Evolutionary conservation across 1,140 invertebrate genomes (phyloP).

Genomic region (Ctenoplectra terminalis): DNA sequence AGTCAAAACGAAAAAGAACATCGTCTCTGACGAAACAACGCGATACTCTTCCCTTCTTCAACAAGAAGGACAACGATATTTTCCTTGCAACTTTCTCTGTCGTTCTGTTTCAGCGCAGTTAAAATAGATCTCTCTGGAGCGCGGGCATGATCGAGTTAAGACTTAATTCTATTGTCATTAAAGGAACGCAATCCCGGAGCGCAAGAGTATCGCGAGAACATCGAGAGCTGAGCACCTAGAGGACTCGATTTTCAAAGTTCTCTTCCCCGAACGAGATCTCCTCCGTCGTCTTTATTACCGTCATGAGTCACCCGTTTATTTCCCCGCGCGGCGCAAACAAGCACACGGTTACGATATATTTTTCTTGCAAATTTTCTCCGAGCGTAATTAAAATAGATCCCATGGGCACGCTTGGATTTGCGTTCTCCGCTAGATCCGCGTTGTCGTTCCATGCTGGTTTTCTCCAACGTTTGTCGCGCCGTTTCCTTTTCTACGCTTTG

Average conservation of each 20-base stretch:
- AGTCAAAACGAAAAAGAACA: background rate
- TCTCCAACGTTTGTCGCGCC: slow-evolving; percentile 18
- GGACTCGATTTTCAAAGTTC: slow-evolving; percentile 6
- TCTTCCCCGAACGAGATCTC: background rate
- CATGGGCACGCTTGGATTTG: slow-evolving; percentile 33
- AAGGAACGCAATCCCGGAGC: slow-evolving; percentile 10
- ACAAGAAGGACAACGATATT: slow-evolving; percentile 2
- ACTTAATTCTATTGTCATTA: slow-evolving; percentile 20
- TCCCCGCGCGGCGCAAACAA: slow-evolving; percentile 13
- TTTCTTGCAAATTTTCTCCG: slow-evolving; percentile 44
- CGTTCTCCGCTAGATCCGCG: background rate
- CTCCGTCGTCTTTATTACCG: slow-evolving; percentile 31
- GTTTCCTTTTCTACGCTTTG: slow-evolving; percentile 25
- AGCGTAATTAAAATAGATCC: slow-evolving; percentile 49
- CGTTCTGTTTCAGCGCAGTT: background rate
- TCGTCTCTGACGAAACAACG: too few species aligned
- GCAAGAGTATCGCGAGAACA: background rate
- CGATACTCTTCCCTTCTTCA: too few species aligned
- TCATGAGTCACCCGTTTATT: slow-evolving; percentile 41
- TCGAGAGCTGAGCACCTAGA: background rate
- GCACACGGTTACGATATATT: slow-evolving; percentile 28
- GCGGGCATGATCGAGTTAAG: slow-evolving; percentile 1
- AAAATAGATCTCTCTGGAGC: background rate
- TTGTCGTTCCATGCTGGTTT: background rate
- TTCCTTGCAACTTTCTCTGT: background rate